phyloP scores from a whole-genome alignment of 2,113 vertebrate genomes.

The Myotis lucifugus region DNA sequence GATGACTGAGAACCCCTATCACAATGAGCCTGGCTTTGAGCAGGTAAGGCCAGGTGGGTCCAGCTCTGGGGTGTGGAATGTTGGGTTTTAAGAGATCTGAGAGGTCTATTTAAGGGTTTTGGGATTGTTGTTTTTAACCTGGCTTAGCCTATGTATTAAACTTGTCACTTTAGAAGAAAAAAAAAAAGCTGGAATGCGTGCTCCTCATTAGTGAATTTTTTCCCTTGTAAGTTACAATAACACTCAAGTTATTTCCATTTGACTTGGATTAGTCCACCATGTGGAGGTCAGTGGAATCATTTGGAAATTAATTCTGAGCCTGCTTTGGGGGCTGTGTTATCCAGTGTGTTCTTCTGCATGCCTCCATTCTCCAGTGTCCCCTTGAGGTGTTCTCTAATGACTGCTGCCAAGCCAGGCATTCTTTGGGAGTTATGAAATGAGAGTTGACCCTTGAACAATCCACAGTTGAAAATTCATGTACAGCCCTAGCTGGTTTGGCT shows the following conservation, averaged over 20 bases:
- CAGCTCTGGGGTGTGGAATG: not conserved
- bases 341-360: not conserved
- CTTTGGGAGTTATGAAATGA: not conserved
- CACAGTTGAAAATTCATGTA: not conserved
- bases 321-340: not conserved
- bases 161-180: not conserved
- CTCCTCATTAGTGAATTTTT: not conserved
- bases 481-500: no score
- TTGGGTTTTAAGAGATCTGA: not conserved
- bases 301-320: slow-evolving; percentile 14
- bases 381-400: not conserved
- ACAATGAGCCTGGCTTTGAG: slow-evolving; percentile 98
- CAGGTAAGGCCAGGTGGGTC: slow-evolving; percentile 87
- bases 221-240: not conserved
- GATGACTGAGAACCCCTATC: slow-evolving; percentile 99
- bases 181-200: not conserved
- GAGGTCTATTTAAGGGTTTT: not conserved
- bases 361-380: not conserved
- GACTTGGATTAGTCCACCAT: slow-evolving; percentile 1
- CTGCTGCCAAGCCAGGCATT: not conserved
- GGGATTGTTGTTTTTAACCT: not conserved
- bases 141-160: not conserved
- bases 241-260: not conserved
- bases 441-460: not conserved
- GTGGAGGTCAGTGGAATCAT: slow-evolving; percentile 7